These are phyloP conservation scores for Chiloscyllium plagiosum DNA, from an alignment of 2,113 vertebrate genomes.

Conservation along the genomic window DNA sequence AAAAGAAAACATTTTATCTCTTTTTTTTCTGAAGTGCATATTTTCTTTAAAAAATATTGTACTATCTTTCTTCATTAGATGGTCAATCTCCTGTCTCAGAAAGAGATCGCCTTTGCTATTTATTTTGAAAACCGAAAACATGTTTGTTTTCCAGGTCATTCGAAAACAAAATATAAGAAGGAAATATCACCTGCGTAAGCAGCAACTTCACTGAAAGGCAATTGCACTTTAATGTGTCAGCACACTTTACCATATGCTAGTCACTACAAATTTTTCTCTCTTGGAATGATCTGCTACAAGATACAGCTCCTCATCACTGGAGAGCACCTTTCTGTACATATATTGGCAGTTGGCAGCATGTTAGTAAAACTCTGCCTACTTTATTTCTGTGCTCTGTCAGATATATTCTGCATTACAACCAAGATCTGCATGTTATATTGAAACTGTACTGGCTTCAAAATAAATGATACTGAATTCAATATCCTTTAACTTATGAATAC, in stretches of 20 bases:
- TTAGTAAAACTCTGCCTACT: neutral
- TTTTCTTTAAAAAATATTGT: neutral
- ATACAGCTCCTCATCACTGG: too few species aligned
- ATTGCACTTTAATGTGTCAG: constrained; percentile 16
- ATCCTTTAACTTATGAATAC: neutral
- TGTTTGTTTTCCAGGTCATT: neutral
- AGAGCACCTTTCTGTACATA: neutral
- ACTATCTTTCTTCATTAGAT: neutral
- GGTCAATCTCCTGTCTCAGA: neutral
- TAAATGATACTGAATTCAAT: neutral
- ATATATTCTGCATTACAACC: neutral
- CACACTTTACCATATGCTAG: constrained; percentile 22
- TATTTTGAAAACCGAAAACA: neutral
- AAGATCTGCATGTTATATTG: neutral
- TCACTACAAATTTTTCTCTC: neutral
- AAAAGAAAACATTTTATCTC: neutral
- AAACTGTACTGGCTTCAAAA: neutral
- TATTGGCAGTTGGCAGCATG: neutral
- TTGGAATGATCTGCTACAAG: constrained; percentile 2
- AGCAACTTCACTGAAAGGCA: neutral
- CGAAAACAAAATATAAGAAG: neutral
- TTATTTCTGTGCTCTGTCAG: neutral
- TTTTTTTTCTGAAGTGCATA: neutral
- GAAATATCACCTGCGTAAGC: neutral
- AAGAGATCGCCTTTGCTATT: neutral